These are phyloP conservation scores for Danio choprae DNA, from an alignment of 2,797 vertebrate species.

Conservation along the genomic window DNA sequence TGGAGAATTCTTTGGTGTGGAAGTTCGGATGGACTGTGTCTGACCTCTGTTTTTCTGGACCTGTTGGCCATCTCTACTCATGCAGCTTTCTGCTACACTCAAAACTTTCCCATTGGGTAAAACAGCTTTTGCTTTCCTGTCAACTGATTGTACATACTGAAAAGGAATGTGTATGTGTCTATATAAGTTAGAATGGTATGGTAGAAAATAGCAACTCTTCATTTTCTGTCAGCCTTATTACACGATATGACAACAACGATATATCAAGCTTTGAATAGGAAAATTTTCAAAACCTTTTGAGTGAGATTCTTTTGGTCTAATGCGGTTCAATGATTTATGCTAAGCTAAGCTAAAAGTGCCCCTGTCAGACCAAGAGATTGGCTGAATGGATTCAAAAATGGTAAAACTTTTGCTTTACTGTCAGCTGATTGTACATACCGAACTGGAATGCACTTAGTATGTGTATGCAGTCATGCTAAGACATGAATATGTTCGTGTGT, in stretches of 20 bases:
- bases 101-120: conserved; percentile 84
- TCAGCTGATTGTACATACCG: not conserved
- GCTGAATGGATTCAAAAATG: conserved; percentile 26
- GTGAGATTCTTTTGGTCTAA: too few species aligned
- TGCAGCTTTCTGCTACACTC: conserved; percentile 76
- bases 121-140: not conserved
- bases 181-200: too few species aligned
- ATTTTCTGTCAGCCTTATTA: too few species aligned
- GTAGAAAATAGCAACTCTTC: too few species aligned
- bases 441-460: not conserved
- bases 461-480: conserved; percentile 25
- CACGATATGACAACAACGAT: too few species aligned
- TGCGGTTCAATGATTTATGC: too few species aligned
- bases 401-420: conserved; percentile 66
- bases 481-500: conserved; percentile 48
- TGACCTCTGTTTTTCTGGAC: conserved; percentile 79
- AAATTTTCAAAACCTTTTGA: too few species aligned
- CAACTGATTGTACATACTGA: not conserved
- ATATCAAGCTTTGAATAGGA: too few species aligned
- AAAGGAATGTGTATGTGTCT: not conserved
- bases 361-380: too few species aligned
- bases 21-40: conserved; percentile 81
- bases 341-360: too few species aligned
- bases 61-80: conserved; percentile 80
- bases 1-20: conserved; percentile 78